Evolutionary conservation across 2,797 vertebrate genomes (phyloP), one percentile per base, ranked within the genome.

Genomic region (Jordanella pulchra): DNA sequence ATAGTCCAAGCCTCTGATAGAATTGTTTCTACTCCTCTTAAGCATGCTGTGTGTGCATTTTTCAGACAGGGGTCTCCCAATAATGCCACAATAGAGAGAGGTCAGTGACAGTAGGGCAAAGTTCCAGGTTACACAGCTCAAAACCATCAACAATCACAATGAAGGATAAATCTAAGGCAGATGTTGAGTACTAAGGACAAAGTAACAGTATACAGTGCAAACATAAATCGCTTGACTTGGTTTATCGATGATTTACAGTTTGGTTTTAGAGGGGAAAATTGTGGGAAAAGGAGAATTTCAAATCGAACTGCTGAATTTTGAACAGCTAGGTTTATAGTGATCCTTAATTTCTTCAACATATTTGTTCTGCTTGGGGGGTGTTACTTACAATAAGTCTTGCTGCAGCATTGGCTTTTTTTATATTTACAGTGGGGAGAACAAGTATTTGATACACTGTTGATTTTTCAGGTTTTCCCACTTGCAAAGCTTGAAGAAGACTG

Each of bases 61-160:
- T 66, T 47, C 23, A 78, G 73, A 70, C 75, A 73, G 55, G 71
- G 65, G 69, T 87, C 82, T 82, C 77, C 12, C 47, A 78, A 81
- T 80, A 71, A 67, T 63, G 25, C 81, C 70, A 67, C 78, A 63
- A 71, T 78, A 83, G 75, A 73, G 78, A 72, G 75, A 87, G 89
- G 87, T 92, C 91, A 90, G 86, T 84, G 85, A 82, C 87, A 82
- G 82, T 73, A 67, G 75, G 80, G 77, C 76, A 80, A 83, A 84
- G 76, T 84, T 84, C 80, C 67, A 72, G 27, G 77, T 69, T 75
- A 80, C 82, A 39, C 73, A 85, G 76, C 78, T 72, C 56, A 79
- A 77, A 67, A 65, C 51, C 72, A 86, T 88, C 55, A 90, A 85
- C 30, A 76, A 89, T 90, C 78, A 50, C 51, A 70, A 82, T 86